Base-by-base conservation (phyloP, 2,113 vertebrate genomes). In the Candoia aspera region DNA sequence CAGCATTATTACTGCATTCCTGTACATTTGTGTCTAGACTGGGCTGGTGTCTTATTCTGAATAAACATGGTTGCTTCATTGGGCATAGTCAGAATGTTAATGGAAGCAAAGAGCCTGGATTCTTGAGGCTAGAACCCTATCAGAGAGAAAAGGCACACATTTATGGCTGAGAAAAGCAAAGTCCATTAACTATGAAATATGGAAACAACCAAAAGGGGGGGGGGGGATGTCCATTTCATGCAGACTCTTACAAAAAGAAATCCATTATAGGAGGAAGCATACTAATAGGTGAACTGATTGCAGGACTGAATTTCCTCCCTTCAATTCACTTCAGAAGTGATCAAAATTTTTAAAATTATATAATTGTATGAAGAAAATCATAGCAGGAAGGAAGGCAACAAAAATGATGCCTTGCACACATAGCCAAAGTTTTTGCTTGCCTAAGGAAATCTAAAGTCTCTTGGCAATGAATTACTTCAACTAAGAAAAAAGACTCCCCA, bases 151-250 rank as follows among this genome's bases (percentile, higher is more conserved):
- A 97, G 88, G 94, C 91, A 95, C 84, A 95, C 91, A 96, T 95
- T 96, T 96, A 94, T 93, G 90, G n/a, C 93, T 95, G n/a, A 93
- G 94, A 97, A 97, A 96, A 88, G 95, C 57, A 96, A 97, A 97
- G 97, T 96, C 93, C 91, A 97, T 95, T 97, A 97, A 96, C 96
- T 94, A 97, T 93, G 93, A 97, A 97, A 97, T 64, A 96, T 54
- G 42, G 57, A 95, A 96, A 96, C 64, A 96, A 49, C 95, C 79
- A 96, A 29, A 92, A 89, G 96, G 68, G 37, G 6, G 17, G 6
- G 92, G n/a, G n/a, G n/a, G 96, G 97, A 94, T 91, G 96, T 95
- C 90, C 87, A 95, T 96, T 95, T 94, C 60, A n/a, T 93, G 94
- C 33, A 88, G 88, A 92, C 86, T 90, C 87, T 93, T 91, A 86